Percentiles rank a stretch among this genome's conserved stretches.
These are phyloP conservation scores for Sylvietta virens DNA, from an alignment of 2,113 vertebrate species.

Conservation along the genomic window DNA sequence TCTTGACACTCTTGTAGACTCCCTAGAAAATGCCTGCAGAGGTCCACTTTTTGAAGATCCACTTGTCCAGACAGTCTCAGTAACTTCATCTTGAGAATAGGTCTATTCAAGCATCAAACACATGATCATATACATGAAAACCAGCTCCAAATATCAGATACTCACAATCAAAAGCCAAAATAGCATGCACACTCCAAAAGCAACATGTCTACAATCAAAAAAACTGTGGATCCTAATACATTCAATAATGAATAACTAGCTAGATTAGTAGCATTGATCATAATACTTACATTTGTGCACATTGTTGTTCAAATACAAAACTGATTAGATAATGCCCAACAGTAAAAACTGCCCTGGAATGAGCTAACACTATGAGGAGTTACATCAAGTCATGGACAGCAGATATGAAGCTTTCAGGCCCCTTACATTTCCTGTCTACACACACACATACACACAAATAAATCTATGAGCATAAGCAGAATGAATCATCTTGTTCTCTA, in stretches of 20 bases:
- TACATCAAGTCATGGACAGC: background rate
- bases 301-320: background rate
- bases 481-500: background rate
- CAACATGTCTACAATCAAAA: background rate
- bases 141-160: slow-evolving; percentile 48
- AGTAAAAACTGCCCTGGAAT: background rate
- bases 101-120: slow-evolving; percentile 78
- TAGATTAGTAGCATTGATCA: background rate
- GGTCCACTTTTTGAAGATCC: slow-evolving; percentile 79
- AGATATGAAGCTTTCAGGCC: background rate
- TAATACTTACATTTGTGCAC: background rate
- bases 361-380: background rate
- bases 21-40: slow-evolving; percentile 81
- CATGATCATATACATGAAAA: slow-evolving; percentile 64
- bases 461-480: background rate
- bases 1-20: slow-evolving; percentile 75
- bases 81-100: slow-evolving; percentile 73
- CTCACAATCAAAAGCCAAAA: slow-evolving; percentile 34
- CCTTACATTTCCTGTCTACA: background rate
- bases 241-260: background rate
- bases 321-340: background rate
- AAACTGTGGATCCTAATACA: background rate
- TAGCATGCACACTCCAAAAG: slow-evolving; percentile 20
- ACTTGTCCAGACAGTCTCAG: slow-evolving; percentile 78
- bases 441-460: background rate